phyloP scores from a whole-genome alignment of 2,888 invertebrate genomes.

The Parnassius glacialis region DNA sequence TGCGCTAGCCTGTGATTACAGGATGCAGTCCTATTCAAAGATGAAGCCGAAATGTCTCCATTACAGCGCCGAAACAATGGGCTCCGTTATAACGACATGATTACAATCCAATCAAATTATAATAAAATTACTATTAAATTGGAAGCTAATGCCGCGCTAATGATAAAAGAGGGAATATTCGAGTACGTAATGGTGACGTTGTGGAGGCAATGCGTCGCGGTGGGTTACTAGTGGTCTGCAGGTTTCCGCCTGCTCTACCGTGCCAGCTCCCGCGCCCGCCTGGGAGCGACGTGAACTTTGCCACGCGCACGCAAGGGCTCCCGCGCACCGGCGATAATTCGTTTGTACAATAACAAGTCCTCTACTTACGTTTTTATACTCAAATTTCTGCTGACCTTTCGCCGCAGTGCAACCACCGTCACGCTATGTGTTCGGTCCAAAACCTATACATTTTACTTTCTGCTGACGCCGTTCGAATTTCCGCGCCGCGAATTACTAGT shows the following conservation, averaged over 20 bases:
- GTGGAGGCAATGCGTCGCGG: not conserved
- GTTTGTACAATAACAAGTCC: conserved; percentile 36
- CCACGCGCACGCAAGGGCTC: conserved; percentile 28
- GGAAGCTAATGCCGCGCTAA: conserved; percentile 28
- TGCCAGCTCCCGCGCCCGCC: conserved; percentile 8
- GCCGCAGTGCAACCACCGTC: not conserved
- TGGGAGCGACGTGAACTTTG: conserved; percentile 56
- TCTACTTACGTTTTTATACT: conserved; percentile 20
- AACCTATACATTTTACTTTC: no score
- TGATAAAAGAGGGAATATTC: not conserved
- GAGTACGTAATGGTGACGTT: not conserved
- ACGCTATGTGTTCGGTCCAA: no score
- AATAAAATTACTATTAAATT: conserved; percentile 53
- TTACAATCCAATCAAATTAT: conserved; percentile 44
- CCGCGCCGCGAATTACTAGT: no score
- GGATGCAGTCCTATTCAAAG: not conserved
- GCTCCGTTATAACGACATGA: conserved; percentile 18
- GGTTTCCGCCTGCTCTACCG: not conserved
- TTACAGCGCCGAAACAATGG: not conserved
- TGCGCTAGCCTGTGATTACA: not conserved
- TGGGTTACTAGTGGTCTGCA: not conserved
- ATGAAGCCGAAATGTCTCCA: not conserved
- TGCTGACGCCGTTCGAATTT: no score
- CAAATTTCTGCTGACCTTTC: conserved; percentile 22
- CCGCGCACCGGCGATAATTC: conserved; percentile 30